phyloP scores from a whole-genome alignment of 2,888 invertebrate genomes.

The Patella depressa region DNA sequence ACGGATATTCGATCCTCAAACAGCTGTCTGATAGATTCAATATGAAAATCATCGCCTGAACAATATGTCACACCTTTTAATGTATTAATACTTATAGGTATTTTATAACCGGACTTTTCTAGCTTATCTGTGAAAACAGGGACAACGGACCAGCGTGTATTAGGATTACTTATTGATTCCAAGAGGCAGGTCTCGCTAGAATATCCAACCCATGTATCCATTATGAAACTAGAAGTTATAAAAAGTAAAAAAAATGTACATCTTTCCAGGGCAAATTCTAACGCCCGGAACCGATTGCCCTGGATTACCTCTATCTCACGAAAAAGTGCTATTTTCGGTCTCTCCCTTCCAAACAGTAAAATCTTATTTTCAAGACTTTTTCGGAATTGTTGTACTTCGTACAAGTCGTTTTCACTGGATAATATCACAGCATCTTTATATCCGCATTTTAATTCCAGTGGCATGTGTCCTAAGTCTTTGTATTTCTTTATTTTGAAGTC shows the following conservation, averaged over 20 bases:
- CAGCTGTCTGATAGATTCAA: constrained; percentile 44
- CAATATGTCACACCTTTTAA: constrained; percentile 58
- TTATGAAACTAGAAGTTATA: constrained; percentile 49
- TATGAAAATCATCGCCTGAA: constrained; percentile 52
- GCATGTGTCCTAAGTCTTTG: constrained; percentile 35
- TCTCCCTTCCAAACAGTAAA: constrained; percentile 16
- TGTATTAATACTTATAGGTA: constrained; percentile 55
- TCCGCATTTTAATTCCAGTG: constrained; percentile 40
- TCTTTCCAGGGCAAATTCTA: constrained; percentile 45
- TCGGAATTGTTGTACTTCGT: constrained; percentile 39
- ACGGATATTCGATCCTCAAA: constrained; percentile 47
- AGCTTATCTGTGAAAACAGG: constrained; percentile 54
- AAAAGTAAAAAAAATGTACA: constrained; percentile 60
- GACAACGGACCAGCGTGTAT: constrained; percentile 59
- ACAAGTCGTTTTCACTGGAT: constrained; percentile 48
- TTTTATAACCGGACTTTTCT: constrained; percentile 37
- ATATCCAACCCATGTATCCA: constrained; percentile 52
- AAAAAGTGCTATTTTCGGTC: constrained; percentile 45
- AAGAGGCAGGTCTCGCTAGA: constrained; percentile 57
- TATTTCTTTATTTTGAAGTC: constrained; percentile 27
- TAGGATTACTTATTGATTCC: constrained; percentile 51
- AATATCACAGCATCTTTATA: constrained; percentile 55
- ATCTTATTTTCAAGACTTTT: constrained; percentile 44
- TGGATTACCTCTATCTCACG: constrained; percentile 37
- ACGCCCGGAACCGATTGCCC: constrained; percentile 33